Conservation (phyloP, 2,113 vertebrate species). For the Tragelaphus buxtoni region DNA sequence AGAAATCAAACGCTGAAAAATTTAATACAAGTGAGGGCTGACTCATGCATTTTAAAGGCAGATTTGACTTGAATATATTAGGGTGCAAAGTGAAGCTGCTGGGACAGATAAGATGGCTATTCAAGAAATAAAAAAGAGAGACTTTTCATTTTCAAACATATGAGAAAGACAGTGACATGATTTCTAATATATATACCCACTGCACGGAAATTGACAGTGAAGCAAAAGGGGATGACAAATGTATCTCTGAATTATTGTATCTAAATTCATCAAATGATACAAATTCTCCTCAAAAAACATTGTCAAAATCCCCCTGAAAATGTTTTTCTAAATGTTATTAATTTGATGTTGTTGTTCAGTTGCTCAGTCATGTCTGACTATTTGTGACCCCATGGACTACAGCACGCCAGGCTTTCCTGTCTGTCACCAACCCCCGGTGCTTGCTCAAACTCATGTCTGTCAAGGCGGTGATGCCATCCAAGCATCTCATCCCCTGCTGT, state of each 20-base stretch:
- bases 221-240: not conserved
- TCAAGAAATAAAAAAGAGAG: constrained; percentile 31
- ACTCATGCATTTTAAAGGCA: constrained; percentile 66
- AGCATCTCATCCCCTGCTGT: not conserved
- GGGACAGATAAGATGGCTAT: constrained; percentile 32
- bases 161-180: not conserved
- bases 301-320: not conserved
- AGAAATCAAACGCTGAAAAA: constrained; percentile 62
- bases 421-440: not conserved
- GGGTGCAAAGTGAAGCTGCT: not conserved
- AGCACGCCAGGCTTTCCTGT: not conserved
- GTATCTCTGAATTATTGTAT: not conserved
- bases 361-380: not conserved
- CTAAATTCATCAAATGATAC: not conserved
- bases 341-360: not conserved
- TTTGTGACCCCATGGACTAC: not conserved
- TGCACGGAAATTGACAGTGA: not conserved
- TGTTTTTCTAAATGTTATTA: not conserved
- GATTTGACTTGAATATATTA: constrained; percentile 36
- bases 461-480: not conserved
- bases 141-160: constrained; percentile 18
- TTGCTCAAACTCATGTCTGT: not conserved
- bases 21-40: constrained; percentile 12
- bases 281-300: not conserved
- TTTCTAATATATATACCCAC: not conserved